phyloP scores from a whole-genome alignment of 2,888 invertebrate genomes.

The Falcaria lacertinaria region DNA sequence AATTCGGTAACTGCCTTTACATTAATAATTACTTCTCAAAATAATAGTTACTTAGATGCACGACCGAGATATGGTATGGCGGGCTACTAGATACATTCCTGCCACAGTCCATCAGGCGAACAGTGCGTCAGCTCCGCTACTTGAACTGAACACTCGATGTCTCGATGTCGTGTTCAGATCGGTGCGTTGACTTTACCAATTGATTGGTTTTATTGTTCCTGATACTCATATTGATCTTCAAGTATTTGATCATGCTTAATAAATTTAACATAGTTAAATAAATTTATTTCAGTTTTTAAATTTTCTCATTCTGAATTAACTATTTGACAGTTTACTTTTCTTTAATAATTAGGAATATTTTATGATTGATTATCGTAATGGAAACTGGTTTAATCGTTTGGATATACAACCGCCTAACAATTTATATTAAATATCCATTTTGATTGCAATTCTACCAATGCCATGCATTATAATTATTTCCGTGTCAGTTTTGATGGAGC shows the following conservation, averaged over 20 bases:
- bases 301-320: too few species aligned
- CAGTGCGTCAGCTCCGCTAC: slow-evolving; percentile 24
- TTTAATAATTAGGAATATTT: neutral
- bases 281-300: too few species aligned
- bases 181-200: neutral
- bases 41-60: slow-evolving; percentile 74
- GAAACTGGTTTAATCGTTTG: neutral
- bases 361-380: neutral
- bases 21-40: slow-evolving; percentile 80
- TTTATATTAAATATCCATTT: neutral
- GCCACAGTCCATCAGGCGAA: slow-evolving; percentile 23
- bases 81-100: slow-evolving; percentile 17
- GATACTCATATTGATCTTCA: too few species aligned
- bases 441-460: neutral
- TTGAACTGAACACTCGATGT: slow-evolving; percentile 13
- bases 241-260: too few species aligned
- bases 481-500: neutral
- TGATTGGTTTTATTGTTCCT: neutral
- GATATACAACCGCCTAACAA: neutral
- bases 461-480: neutral
- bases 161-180: neutral
- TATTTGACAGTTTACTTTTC: neutral
- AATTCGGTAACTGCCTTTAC: slow-evolving; percentile 73
- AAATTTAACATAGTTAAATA: too few species aligned
- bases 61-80: slow-evolving; percentile 58